Conservation (phyloP, 2,113 vertebrate species). For the Oncorhynchus mykiss region DNA sequence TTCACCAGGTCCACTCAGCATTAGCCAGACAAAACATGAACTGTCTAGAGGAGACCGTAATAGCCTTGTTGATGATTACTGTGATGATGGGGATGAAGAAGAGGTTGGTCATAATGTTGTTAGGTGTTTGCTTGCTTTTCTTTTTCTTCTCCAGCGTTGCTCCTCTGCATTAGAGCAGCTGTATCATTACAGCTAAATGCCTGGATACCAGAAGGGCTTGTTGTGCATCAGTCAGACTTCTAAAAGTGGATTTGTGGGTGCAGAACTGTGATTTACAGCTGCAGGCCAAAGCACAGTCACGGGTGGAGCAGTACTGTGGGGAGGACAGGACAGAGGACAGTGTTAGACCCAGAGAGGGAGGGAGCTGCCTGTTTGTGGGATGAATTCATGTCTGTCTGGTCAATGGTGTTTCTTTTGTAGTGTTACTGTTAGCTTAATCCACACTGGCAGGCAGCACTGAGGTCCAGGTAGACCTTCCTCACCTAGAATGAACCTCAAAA, state of each 20-base stretch:
- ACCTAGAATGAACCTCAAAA: background rate
- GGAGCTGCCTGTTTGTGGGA: too few relatives aligned
- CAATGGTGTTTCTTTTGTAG: background rate
- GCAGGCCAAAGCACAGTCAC: background rate
- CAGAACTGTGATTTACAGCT: slow-evolving; percentile 39
- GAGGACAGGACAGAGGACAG: background rate
- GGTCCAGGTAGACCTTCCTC: slow-evolving; percentile 34
- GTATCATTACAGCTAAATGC: slow-evolving; percentile 57
- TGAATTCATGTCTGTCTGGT: background rate
- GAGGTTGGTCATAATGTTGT: slow-evolving; percentile 39
- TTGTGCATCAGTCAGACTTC: background rate
- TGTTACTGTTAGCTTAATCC: slow-evolving; percentile 34
- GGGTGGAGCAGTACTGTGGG: background rate
- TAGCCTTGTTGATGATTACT: slow-evolving; percentile 43
- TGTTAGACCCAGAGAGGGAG: background rate
- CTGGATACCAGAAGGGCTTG: slow-evolving; percentile 25
- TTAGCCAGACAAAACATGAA: background rate
- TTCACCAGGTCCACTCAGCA: background rate
- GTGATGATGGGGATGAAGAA: slow-evolving; percentile 34
- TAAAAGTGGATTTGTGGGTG: background rate
- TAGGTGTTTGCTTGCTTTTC: slow-evolving; percentile 31
- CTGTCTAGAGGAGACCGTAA: slow-evolving; percentile 23
- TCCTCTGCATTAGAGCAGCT: too few relatives aligned
- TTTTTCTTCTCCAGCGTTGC: slow-evolving; percentile 38
- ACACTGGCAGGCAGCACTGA: slow-evolving; percentile 16